Conservation (phyloP, 2,797 vertebrate species). For the Sphenopsis melanotis region DNA sequence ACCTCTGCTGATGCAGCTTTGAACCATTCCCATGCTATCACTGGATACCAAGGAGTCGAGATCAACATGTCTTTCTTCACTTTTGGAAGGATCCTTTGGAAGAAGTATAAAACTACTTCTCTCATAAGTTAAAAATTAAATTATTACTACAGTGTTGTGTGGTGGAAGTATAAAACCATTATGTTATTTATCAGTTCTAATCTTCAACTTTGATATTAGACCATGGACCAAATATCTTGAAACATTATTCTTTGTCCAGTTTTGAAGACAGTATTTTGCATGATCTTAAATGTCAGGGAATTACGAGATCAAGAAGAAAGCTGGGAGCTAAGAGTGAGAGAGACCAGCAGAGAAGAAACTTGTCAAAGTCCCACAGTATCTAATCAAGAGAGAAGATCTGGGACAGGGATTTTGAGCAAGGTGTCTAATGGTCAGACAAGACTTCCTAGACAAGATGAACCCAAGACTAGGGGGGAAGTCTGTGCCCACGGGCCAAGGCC, state of each 20-base stretch:
- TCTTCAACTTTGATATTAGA: background rate
- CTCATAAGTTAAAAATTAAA: background rate
- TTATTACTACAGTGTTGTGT: background rate
- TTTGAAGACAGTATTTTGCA: background rate
- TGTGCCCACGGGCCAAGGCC: rapidly evolving
- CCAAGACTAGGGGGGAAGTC: rapidly evolving
- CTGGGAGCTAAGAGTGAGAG: background rate
- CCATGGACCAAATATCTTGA: background rate
- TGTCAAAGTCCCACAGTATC: rapidly evolving
- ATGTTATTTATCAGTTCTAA: background rate
- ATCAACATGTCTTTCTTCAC: background rate
- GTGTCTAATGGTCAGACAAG: background rate
- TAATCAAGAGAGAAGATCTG: background rate
- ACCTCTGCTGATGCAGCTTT: background rate
- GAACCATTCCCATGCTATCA: background rate
- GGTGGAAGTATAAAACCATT: background rate
- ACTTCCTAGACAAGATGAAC: background rate
- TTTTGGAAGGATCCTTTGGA: background rate
- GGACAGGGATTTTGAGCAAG: rapidly evolving
- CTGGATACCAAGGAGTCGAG: background rate
- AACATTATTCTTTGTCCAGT: background rate
- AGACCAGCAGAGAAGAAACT: background rate
- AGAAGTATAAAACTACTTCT: background rate
- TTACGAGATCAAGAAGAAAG: rapidly evolving
- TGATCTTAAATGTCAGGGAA: background rate